A percentile compares a stretch with the other conserved stretches of the same genome.
phyloP scores from a whole-genome alignment of 37 sponge, comb jelly and placozoan genomes.

The Chondrosia reniformis region DNA sequence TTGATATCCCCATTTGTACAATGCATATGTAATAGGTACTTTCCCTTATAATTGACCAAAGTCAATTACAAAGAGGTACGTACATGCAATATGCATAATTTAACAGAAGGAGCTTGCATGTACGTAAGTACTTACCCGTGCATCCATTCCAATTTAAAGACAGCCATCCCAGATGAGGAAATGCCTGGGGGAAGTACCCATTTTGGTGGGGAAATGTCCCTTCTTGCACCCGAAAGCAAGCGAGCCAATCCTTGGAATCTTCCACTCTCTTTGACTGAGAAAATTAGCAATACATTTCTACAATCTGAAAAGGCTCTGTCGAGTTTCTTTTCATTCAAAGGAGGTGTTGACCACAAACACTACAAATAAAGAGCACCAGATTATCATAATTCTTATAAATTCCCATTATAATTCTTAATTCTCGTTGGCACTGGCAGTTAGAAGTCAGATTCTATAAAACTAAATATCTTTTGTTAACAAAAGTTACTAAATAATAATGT shows the following conservation, averaged over 20 bases:
- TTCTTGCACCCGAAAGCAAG: constrained; percentile 70
- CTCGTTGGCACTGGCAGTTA: no score
- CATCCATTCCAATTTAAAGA: constrained; percentile 90
- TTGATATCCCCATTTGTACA: no score
- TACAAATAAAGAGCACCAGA: not conserved
- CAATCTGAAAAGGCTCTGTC: constrained; percentile 85
- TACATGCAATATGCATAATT: not conserved
- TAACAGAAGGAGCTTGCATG: not conserved
- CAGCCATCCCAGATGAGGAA: constrained; percentile 60
- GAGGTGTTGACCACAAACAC: constrained; percentile 90
- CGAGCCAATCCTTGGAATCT: constrained; percentile 89
- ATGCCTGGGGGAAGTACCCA: constrained; percentile 83
- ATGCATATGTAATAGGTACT: not conserved
- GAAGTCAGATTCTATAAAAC: no score
- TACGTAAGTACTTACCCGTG: constrained; percentile 45
- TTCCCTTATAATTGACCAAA: not conserved
- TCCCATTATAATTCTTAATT: no score
- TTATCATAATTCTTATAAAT: no score
- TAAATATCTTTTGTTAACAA: no score
- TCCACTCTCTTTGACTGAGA: constrained; percentile 96
- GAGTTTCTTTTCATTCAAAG: constrained; percentile 89
- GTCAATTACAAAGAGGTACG: not conserved
- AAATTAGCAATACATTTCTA: constrained; percentile 88
- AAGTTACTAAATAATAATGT: no score
- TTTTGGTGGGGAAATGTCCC: constrained; percentile 45